Evolutionary conservation across 2,888 invertebrate species (phyloP).

Genomic region (Eilema depressum): DNA sequence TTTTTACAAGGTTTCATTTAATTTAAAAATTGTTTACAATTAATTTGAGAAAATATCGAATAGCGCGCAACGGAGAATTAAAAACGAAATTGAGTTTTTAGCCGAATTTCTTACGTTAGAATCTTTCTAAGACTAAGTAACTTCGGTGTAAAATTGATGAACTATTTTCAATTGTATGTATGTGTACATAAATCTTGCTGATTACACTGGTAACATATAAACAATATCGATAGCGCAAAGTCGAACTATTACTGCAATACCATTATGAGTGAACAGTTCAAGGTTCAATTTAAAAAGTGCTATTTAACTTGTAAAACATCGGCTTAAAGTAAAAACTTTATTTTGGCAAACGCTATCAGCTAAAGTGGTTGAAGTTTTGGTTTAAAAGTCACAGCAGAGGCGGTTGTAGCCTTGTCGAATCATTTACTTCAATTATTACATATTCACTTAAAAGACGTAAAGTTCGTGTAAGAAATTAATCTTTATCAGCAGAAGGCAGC

Average conservation of each 20-base stretch:
- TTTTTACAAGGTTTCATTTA: background rate
- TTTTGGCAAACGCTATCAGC: background rate
- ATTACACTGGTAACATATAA: background rate
- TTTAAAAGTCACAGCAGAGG: background rate
- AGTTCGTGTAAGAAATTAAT: constrained; percentile 1
- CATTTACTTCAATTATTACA: background rate
- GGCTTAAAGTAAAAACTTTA: background rate
- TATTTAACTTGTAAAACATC: background rate
- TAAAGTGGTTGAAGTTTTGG: background rate
- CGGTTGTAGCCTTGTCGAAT: background rate
- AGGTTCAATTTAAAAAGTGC: background rate
- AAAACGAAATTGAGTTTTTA: background rate
- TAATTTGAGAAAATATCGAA: background rate
- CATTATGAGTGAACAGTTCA: background rate
- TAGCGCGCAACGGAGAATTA: background rate
- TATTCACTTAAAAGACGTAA: background rate
- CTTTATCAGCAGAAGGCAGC: background rate
- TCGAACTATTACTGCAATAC: background rate
- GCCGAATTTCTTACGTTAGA: background rate
- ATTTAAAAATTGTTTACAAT: background rate
- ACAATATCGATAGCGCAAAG: background rate
- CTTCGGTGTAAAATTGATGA: background rate
- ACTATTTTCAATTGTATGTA: background rate
- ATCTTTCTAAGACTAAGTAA: background rate
- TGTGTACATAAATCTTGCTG: background rate